These are phyloP conservation scores for Achatina immaculata DNA, from an alignment of 1,140 invertebrate species.

Conservation along the genomic window DNA sequence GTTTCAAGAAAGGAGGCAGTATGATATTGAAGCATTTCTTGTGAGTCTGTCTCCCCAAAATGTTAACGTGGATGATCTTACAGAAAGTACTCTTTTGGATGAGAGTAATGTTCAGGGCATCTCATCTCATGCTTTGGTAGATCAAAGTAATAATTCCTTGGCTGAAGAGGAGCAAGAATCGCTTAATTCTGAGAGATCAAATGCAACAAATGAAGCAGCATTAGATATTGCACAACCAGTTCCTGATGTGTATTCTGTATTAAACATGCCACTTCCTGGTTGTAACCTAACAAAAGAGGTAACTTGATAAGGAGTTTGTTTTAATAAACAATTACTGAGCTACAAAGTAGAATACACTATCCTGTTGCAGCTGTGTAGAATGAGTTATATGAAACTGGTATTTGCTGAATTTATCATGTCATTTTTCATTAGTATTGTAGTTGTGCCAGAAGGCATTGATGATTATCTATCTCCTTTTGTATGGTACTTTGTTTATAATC, in stretches of 20 bases:
- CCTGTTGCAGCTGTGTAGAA: too few relatives aligned
- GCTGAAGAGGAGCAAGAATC: background rate
- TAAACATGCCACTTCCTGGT: constrained; percentile 33
- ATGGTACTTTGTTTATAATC: too few relatives aligned
- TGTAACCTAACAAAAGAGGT: constrained; percentile 44
- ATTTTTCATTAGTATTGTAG: too few relatives aligned
- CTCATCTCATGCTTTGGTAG: background rate
- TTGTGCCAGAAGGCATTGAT: too few relatives aligned
- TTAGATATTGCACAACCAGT: background rate
- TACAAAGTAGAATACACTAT: too few relatives aligned
- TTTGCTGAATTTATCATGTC: too few relatives aligned
- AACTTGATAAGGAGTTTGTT: background rate
- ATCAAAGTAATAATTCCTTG: constrained; percentile 20
- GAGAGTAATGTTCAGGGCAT: background rate
- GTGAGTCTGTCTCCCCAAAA: constrained; percentile 54
- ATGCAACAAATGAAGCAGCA: background rate
- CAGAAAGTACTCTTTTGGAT: constrained; percentile 21
- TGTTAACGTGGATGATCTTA: background rate
- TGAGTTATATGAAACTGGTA: too few relatives aligned
- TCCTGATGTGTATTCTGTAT: background rate
- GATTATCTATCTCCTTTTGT: too few relatives aligned
- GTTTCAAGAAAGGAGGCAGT: constrained; percentile 67
- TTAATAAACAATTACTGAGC: too few relatives aligned
- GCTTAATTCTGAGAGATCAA: background rate
- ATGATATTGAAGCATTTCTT: constrained; percentile 74